Evolutionary conservation across 92 coral and sea anemone genomes (phyloP), one percentile per base, ranked within the genome.

Genomic region (Parazoanthus swiftii): DNA sequence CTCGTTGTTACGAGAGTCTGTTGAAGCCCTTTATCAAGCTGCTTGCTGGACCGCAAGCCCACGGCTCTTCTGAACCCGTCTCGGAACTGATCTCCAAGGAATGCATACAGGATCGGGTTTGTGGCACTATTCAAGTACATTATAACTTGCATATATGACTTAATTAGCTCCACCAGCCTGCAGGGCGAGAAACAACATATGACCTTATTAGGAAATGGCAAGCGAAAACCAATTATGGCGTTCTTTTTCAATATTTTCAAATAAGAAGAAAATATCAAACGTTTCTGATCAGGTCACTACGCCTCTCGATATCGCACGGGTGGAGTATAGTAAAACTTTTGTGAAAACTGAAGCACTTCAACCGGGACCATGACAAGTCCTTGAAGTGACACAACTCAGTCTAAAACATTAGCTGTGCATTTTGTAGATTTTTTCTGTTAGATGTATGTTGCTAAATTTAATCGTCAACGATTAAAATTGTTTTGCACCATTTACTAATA

Each of bases 81-180:
- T 80, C 91, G 88, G 90, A 93, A 94, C 79, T 90, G 92, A 67
- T 93, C 92, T 20, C 98, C 98, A 86, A 94, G 89, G 93, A 94
- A 94, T 43, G 98, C 94, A 74, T 94, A 94, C 59, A 93, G 92
- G 50, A 94, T 85, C 21, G 98, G 98, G 77, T 93, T 94, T 25
- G 93, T 86, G 81, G 98, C 98, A 82, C 98, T 94, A 92, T 93
- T 94, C 81, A 90, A 88, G 94, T 91, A 93, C 93, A 94, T 92
- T 65, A 93, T 67, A 21, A 94, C 90, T 74, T 88, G 88, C 18
- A 88, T 76, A 88, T 93, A 94, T 75, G 92, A 83, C 54, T 76
- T 91, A 5, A 93, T 88, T 36, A 90, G 90, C 23, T 70, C 80
- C 75, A 66, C 38, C 82, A 88, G 89, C 95, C 98, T 94, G 89